Evolutionary conservation across 2,888 invertebrate genomes (phyloP), one percentile per base, ranked within the genome.

Genomic region (Drosophila austrosaltans): DNA sequence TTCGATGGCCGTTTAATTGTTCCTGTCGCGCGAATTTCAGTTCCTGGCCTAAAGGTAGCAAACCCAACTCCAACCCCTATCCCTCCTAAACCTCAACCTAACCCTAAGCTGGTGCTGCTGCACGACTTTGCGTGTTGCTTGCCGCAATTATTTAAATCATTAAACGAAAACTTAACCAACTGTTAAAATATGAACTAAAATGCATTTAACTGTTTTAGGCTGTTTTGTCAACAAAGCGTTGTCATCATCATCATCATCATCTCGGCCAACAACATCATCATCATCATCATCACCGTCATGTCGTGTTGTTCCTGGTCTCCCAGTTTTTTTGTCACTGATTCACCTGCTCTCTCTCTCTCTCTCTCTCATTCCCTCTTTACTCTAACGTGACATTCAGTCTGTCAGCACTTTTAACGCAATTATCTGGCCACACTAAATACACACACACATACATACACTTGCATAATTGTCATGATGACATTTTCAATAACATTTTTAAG

Each of bases 171-270:
- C 78, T 89, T 89, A 90, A 88, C 90, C 89, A 90, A 90, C 90
- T 90, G 90, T 90, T 90, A 90, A 90, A 90, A 89, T 81, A 87
- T 86, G 76, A 89, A 90, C 90, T 90, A 89, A 90, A 90, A 79
- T 90, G 90, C 86, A 90, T 87, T 89, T 90, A 90, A 87, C 84
- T 79, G 81, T 75, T 78, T 85, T 80, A 61, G 77, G 73, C 77
- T 87, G 79, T 78, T 78, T 82, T 87, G 87, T 88, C 88, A 87
- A 88, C 88, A 86, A 83, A 79, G 72, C 69, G 80, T 73, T 79
- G 79, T 79, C 82, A 81, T 82, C 83, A 77, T 81, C 74, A 74
- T 79, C 66, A 74, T 79, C 66, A 65, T 72, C 60, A 68, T 70
- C 62, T 62, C 69, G 72, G 57, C 67, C 53, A 39, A 64, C 57